Evolutionary conservation across 2,888 invertebrate genomes (phyloP).

Genomic region (Cheilosia vulpina): DNA sequence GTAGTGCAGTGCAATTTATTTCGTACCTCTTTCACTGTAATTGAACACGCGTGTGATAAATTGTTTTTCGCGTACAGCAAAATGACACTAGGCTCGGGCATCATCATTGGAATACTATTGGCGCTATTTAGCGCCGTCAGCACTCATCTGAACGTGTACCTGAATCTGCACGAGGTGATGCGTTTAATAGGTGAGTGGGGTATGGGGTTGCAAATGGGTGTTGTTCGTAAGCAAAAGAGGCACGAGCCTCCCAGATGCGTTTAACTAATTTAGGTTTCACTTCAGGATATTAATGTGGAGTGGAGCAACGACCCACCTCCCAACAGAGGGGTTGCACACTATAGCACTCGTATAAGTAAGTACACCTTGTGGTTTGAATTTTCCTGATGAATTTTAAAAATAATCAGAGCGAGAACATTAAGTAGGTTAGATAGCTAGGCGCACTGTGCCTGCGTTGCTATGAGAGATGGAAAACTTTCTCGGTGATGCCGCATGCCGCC

Average conservation of each 20-base stretch:
- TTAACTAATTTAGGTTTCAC: conserved; percentile 6
- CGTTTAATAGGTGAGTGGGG: conserved; percentile 81
- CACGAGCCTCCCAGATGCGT: background rate
- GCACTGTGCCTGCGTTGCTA: background rate
- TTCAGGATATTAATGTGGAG: background rate
- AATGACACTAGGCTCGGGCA: conserved; percentile 77
- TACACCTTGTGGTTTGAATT: background rate
- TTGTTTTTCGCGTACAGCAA: conserved; percentile 42
- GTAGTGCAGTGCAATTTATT: conserved; percentile 39
- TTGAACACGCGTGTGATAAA: conserved; percentile 63
- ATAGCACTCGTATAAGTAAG: background rate
- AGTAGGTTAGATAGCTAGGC: conserved; percentile 47
- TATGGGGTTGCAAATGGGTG: background rate
- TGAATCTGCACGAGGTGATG: conserved; percentile 82
- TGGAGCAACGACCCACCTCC: background rate
- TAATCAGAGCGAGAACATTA: conserved; percentile 57
- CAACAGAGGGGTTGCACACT: background rate
- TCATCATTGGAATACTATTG: conserved; percentile 81
- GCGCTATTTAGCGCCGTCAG: conserved; percentile 78
- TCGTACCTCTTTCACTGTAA: conserved; percentile 50
- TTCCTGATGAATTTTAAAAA: conserved; percentile 50
- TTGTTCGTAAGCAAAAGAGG: background rate
- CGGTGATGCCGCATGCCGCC: no score
- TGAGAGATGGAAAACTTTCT: conserved; percentile 38
- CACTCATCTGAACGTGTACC: conserved; percentile 81